Evolutionary conservation across 2,888 invertebrate genomes (phyloP).

Genomic region (Hemicrepidius hirtus): DNA sequence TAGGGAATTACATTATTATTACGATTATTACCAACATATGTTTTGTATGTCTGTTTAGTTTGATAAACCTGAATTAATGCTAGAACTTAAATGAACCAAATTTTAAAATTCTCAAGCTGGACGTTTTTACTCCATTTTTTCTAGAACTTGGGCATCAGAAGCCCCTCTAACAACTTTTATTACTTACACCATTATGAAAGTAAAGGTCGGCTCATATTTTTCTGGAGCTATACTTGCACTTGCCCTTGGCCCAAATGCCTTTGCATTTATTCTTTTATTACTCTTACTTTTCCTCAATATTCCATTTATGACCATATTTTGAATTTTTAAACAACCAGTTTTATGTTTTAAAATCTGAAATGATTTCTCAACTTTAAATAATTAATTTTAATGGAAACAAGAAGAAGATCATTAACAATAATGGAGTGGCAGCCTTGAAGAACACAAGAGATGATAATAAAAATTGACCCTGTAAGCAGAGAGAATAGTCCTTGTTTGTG

Average conservation of each 20-base stretch:
- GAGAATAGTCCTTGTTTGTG: conserved; percentile 43
- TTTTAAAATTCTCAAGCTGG: conserved; percentile 6
- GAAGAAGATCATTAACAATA: background rate
- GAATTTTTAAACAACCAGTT: background rate
- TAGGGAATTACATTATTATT: conserved; percentile 32
- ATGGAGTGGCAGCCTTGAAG: background rate
- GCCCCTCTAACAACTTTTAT: conserved; percentile 36
- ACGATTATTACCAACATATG: conserved; percentile 31
- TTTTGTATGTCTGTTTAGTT: background rate
- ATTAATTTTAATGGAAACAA: background rate
- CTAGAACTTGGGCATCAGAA: conserved; percentile 29
- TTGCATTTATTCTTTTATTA: conserved; percentile 62
- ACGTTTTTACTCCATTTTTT: background rate
- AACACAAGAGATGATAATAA: conserved; percentile 13
- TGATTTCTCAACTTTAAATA: background rate
- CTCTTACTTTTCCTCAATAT: conserved; percentile 64
- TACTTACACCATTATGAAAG: conserved; percentile 16
- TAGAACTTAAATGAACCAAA: background rate
- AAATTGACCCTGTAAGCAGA: conserved; percentile 37
- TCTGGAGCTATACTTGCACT: conserved; percentile 45
- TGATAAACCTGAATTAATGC: conserved; percentile 11
- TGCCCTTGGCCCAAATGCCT: conserved; percentile 61
- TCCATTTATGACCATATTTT: conserved; percentile 45
- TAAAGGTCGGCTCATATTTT: conserved; percentile 40
- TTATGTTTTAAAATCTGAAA: background rate